Base-by-base conservation (phyloP, 2,888 invertebrate genomes). In the Drepanosiphum platanoidis region DNA sequence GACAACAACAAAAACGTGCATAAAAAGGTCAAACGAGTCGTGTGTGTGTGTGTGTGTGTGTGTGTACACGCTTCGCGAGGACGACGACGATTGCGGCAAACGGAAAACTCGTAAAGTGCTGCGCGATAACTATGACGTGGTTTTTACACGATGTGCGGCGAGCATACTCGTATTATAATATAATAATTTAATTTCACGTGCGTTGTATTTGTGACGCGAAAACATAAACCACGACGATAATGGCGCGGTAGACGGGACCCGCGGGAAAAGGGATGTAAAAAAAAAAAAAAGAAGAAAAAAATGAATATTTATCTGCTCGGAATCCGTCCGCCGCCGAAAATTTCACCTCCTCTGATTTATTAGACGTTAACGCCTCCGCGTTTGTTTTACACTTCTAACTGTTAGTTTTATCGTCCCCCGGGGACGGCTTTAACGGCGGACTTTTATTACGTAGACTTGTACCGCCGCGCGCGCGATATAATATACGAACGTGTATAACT, bases 291-390 rank as follows among this genome's bases (percentile, higher is more conserved):
- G 18, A 18, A 22, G 5, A 22, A 52, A 58, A 58, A 75, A 75
- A 75, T 58, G 32, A 58, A 75, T 75, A 58, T 75, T 58, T 75
- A 75, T 75, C 58, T 34, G 11, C 18, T 36, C 52, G 13, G 46
- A 74, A 52, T 52, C 52, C 22, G 74, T 13, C n/a, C 34, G 32
- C n/a, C 34, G 32, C 46, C 52, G 8, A 3, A 74, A 52, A 52
- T 74, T 32, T 52, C n/a, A 22, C 34, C 58, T 58, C 34, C n/a
- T 18, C 18, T 58, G 75, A 75, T 75, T 75, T 75, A 75, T 75
- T 75, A 58, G n/a, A 75, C 58, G 75, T 75, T 75, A 75, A 75
- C 58, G n/a, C 34, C 74, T 18, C 15, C 5, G 58, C 58, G 58
- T 52, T 52, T 72, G 27, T 72, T 72, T 3, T 52, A 18, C 52